Conservation (phyloP, 2,797 vertebrate genomes). For the Arctocebus calabarensis region DNA sequence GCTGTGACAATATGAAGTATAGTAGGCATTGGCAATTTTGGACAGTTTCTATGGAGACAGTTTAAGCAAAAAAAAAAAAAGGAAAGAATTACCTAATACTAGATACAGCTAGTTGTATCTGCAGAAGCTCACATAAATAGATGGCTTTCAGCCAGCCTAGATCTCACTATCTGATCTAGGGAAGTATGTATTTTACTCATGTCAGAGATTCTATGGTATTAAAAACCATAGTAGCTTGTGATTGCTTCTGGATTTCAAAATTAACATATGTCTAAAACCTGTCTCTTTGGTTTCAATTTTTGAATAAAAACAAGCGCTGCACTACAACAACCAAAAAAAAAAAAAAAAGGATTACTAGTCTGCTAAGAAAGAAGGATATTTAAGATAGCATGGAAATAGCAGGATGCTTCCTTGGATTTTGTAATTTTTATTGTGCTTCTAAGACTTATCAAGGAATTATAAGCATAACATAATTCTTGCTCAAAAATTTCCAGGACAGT, state of each 20-base stretch:
- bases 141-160: neutral
- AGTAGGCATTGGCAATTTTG: too few relatives aligned
- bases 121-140: neutral
- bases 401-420: neutral
- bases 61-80: too few relatives aligned
- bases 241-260: conserved; percentile 31
- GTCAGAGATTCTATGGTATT: neutral
- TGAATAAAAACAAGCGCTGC: neutral
- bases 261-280: conserved; percentile 33
- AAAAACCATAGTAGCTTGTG: neutral
- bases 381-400: neutral
- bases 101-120: neutral
- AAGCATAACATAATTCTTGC: neutral
- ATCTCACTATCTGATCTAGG: neutral
- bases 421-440: neutral
- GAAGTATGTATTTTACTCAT: neutral
- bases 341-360: neutral
- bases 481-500: neutral
- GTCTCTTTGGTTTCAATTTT: neutral
- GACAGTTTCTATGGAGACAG: too few relatives aligned
- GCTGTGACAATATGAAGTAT: too few relatives aligned
- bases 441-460: neutral
- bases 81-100: neutral
- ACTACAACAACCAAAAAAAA: neutral
- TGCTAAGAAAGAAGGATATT: conserved; percentile 4